Evolutionary conservation across 2,113 vertebrate genomes (phyloP), one percentile per base, ranked within the genome.

Genomic region (Gadus chalcogrammus): DNA sequence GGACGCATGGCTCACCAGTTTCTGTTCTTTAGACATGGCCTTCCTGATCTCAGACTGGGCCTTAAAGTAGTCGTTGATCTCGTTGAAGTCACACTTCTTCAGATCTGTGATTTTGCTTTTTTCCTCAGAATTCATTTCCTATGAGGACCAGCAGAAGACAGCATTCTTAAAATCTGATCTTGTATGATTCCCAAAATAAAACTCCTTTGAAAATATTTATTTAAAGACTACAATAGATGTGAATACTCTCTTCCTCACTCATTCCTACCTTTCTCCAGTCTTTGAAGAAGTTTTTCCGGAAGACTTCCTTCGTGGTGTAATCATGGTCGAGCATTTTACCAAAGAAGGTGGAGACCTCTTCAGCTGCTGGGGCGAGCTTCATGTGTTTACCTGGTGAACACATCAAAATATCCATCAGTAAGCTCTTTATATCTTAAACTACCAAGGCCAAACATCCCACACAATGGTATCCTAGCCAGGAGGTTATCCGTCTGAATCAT

Each of bases 311-410:
- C 74, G 97, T 97, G 87, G 97, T 98, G 91, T 99, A 99, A 79
- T 99, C 97, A 3, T 99, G 97, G 81, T 99, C 97, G 78, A 99
- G 92, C 97, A 99, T 99, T 94, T 99, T 98, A 80, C 92, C 95
- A 91, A 98, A 99, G 89, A 99, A 99, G 0, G 96, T 98, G 69
- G 96, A 97, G 74, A 98, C 96, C 88, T 99, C 97, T 90, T 99
- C 97, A 72, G 96, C 94, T 88, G 91, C 94, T 82, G 93, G 92
- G 79, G 95, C 95, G 82, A 99, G 94, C 90, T 94, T 98, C 92
- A 97, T 94, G 28, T 68, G 77, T 88, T 99, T 97, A 86, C 97
- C 97, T 99, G 15, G 55, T 17, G 55, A 58, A 17, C 15, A 48
- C 42, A 17, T 58, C 3, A 17, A 58, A 16, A n/a, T 16, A 58